Evolutionary conservation across 2,113 vertebrate species (phyloP).

Genomic region (Zosterops japonicus): DNA sequence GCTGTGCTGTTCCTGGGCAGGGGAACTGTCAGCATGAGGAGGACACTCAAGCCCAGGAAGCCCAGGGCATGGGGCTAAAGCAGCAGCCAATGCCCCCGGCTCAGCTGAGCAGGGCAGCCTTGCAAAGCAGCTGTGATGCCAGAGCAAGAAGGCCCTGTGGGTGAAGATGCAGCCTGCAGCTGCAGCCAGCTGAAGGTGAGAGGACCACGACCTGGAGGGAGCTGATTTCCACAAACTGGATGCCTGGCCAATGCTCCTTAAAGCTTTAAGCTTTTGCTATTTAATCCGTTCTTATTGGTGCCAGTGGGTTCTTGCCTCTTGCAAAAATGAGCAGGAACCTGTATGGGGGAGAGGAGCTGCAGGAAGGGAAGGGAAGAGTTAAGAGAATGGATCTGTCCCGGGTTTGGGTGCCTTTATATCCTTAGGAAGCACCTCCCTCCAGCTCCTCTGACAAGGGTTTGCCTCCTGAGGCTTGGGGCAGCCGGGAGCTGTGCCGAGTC

Average conservation of each 20-base stretch:
- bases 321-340: background rate
- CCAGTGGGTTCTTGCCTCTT: background rate
- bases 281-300: background rate
- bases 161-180: background rate
- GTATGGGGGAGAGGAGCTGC: background rate
- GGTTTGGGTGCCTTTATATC: background rate
- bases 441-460: background rate
- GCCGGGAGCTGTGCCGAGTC: background rate
- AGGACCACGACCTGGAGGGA: background rate
- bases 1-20: background rate
- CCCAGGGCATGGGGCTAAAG: background rate
- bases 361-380: constrained; percentile 7
- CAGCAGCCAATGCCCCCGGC: accelerated
- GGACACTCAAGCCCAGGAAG: background rate
- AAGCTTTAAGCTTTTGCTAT: background rate
- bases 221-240: background rate
- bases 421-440: constrained; percentile 15
- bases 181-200: background rate
- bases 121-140: background rate
- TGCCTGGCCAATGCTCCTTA: background rate
- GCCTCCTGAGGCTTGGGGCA: background rate
- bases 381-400: background rate
- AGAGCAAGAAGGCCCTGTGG: background rate
- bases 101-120: background rate
- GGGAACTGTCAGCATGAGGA: background rate